Evolutionary conservation across 2,797 vertebrate genomes (phyloP).

Genomic region (Sorex maritimensis): DNA sequence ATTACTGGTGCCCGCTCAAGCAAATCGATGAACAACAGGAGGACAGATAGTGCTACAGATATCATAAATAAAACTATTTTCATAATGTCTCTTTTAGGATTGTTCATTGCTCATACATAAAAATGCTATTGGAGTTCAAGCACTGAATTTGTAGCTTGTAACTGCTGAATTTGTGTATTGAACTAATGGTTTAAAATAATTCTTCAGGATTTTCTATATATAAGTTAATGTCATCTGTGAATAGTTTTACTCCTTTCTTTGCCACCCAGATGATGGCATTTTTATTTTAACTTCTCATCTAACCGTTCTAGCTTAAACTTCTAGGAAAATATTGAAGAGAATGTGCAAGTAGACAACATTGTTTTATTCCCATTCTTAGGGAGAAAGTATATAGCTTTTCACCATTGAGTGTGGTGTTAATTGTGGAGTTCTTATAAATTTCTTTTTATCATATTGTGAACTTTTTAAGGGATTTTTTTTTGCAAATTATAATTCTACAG

Average conservation of each 20-base stretch:
- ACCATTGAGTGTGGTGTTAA: not conserved
- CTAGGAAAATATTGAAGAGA: slow-evolving; percentile 47
- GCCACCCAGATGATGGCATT: not conserved
- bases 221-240: not conserved
- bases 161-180: slow-evolving; percentile 50
- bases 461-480: slow-evolving; percentile 31
- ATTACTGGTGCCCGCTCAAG: no score
- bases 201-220: not conserved
- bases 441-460: slow-evolving; percentile 48
- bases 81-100: not conserved
- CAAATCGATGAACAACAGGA: no score
- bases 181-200: slow-evolving; percentile 33
- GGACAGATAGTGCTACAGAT: no score
- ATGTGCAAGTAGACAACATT: not conserved
- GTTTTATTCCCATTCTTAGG: slow-evolving; percentile 1
- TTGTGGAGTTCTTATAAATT: slow-evolving; percentile 12
- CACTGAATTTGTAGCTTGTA: slow-evolving; percentile 4
- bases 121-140: slow-evolving; percentile 24
- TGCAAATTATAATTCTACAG: slow-evolving; percentile 49
- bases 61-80: not conserved
- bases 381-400: slow-evolving; percentile 56
- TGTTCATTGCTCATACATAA: not conserved
- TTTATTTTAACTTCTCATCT: slow-evolving; percentile 58
- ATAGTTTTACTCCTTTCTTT: slow-evolving; percentile 40
- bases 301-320: slow-evolving; percentile 51